Evolutionary conservation across 1,140 invertebrate species (phyloP), one percentile per base, ranked within the genome.

Genomic region (Apis florea): DNA sequence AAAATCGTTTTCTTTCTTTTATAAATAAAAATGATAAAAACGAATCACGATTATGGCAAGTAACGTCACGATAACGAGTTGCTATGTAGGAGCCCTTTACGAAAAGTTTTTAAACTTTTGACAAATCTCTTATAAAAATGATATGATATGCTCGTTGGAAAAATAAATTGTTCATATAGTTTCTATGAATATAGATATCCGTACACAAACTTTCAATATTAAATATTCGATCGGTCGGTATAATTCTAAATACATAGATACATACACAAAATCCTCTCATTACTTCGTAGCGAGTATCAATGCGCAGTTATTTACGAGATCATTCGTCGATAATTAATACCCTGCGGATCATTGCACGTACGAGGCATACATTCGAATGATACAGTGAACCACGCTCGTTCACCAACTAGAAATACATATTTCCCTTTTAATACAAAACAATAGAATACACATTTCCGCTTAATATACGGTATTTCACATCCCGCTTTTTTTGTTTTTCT

Each of bases 141-240:
- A 94, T 94, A 94, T 94, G 93, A 93, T 93, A 93, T 93, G 93
- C 93, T 93, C 90, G 87, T 93, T 93, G 92, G 89, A 94, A 94
- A 94, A 93, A 94, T 94, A 94, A 94, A 93, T 93, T 92, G 92
- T 88, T 92, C 89, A 88, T 85, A 90, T 92, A 91, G 90, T 91
- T 86, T 92, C 89, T 93, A 92, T 90, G 88, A 92, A 91, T 92
- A 91, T 93, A 92, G 90, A 92, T 92, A 92, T 90, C 88, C 89
- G 90, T 90, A 90, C 85, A 89, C 87, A 91, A 92, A 91, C 86
- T 87, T 85, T 87, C 82, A 86, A 82, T 89, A 89, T 83, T 88
- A 85, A 70, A 72, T 88, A 87, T 85, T 79, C 85, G 79, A 89
- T 81, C 83, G 83, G 78, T 90, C 83, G 83, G 84, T 86, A 85